Evolutionary conservation across 2,888 invertebrate genomes (phyloP).

Genomic region (Crossocerus cetratus): DNA sequence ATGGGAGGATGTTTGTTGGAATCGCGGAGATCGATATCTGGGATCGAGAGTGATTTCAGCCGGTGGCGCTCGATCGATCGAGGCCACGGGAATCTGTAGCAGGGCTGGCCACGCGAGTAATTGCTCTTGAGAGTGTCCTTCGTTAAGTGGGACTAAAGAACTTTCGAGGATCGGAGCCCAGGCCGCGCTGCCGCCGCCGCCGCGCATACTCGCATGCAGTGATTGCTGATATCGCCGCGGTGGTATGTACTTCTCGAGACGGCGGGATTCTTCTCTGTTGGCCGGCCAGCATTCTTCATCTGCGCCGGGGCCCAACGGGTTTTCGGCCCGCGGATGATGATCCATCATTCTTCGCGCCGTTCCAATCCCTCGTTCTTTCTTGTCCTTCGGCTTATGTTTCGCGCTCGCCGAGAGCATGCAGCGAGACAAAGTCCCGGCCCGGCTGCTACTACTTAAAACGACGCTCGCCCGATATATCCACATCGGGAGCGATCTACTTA

Average conservation of each 20-base stretch:
- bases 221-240: constrained; percentile 52
- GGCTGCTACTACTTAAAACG: constrained; percentile 6
- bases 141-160: background rate
- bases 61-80: no score
- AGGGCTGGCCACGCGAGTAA: no score
- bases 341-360: constrained; percentile 67
- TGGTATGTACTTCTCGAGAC: constrained; percentile 21
- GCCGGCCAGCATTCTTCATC: constrained; percentile 63
- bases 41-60: no score
- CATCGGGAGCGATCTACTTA: no score
- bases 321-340: constrained; percentile 66
- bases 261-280: constrained; percentile 43
- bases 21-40: no score
- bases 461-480: no score
- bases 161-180: background rate
- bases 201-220: constrained; percentile 2
- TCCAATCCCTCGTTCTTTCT: constrained; percentile 56
- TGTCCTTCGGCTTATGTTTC: constrained; percentile 56
- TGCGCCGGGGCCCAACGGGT: constrained; percentile 60
- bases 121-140: background rate
- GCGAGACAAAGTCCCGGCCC: constrained; percentile 15
- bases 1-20: no score
- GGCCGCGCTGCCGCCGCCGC: background rate
- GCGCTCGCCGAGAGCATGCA: constrained; percentile 32
- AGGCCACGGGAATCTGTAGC: no score